These are phyloP conservation scores for Halyomorpha halys DNA, from an alignment of 1,140 invertebrate species.

Conservation along the genomic window DNA sequence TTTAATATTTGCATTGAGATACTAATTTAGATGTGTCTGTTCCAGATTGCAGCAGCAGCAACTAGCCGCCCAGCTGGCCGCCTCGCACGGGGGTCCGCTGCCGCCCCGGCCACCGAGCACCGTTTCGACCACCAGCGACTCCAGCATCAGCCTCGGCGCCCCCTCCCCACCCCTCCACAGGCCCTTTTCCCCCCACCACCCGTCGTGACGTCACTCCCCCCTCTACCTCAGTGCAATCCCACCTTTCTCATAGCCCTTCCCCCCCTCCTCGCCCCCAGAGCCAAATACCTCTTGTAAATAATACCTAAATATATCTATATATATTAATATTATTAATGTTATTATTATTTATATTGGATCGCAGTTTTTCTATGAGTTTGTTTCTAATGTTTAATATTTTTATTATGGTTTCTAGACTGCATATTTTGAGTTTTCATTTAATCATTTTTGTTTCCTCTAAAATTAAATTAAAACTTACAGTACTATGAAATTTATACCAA, in stretches of 20 bases:
- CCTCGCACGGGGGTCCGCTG: slow-evolving; percentile 29
- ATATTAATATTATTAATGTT: slow-evolving; percentile 2
- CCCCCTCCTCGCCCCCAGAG: slow-evolving; percentile 14
- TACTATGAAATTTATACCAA: too few relatives aligned
- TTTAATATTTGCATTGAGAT: too few relatives aligned
- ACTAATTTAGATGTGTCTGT: background rate
- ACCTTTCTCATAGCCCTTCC: slow-evolving; percentile 31
- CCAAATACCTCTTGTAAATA: too few relatives aligned
- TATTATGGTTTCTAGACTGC: too few relatives aligned
- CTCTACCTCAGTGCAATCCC: slow-evolving; percentile 28
- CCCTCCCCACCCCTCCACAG: slow-evolving; percentile 32
- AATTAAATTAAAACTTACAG: too few relatives aligned
- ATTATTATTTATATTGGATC: too few relatives aligned
- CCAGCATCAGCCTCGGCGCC: slow-evolving; percentile 33
- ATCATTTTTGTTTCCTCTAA: too few relatives aligned
- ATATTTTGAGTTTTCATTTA: too few relatives aligned
- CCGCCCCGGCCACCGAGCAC: slow-evolving; percentile 30
- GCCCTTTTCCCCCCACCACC: slow-evolving; percentile 24
- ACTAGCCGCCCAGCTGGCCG: slow-evolving; percentile 32
- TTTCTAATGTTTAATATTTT: too few relatives aligned
- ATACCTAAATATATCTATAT: slow-evolving; percentile 18
- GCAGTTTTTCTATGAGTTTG: too few relatives aligned
- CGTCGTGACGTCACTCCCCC: slow-evolving; percentile 21
- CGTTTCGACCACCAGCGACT: slow-evolving; percentile 32
- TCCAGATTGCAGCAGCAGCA: slow-evolving; percentile 35